Evolutionary conservation across 2,797 vertebrate genomes (phyloP), one percentile per base, ranked within the genome.

Genomic region (Kryptolebias ocellatus): DNA sequence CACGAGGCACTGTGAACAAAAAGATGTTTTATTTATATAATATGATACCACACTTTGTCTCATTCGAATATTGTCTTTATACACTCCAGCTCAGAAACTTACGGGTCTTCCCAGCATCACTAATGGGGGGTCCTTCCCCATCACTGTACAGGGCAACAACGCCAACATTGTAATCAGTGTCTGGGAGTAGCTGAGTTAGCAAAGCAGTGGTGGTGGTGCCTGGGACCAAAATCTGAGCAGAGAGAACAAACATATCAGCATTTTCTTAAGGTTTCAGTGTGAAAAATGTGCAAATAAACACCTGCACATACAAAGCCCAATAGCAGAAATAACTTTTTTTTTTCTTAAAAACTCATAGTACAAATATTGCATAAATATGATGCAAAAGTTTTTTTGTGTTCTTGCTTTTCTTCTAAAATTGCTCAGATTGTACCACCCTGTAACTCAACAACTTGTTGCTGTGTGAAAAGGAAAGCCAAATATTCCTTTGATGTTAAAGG

Each of bases 121-220:
- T 88, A 67, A 94, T 93, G 6, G 94, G 56, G 47, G 95, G 90
- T 49, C 96, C 96, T 82, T 99, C 97, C 45, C 97, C 98, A 2
- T 98, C 97, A 0, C 95, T 88, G 62, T 99, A 99, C 16, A 98
- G 72, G 52, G 97, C 95, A 64, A 96, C 86, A 17, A 99, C 95
- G 42, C 93, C 94, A 55, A 99, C 94, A 3, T 95, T 95, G 81
- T 99, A 99, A 6, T 89, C 84, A 0, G 95, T 98, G 83, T 99
- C 91, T 2, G 98, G 95, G 64, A 89, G 72, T 75, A 99, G 93
- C 74, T 95, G 92, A 74, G 96, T 90, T 88, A 99, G 85, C 54
- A 96, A 54, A 45, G 96, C 83, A 0, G 93, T 95, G 70, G 91
- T 94, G 71, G 92, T 93, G 67, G 90, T 95, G 49, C 94, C 96